Evolutionary conservation across 2,113 vertebrate species (phyloP), one percentile per base, ranked within the genome.

Genomic region (Columba livia): DNA sequence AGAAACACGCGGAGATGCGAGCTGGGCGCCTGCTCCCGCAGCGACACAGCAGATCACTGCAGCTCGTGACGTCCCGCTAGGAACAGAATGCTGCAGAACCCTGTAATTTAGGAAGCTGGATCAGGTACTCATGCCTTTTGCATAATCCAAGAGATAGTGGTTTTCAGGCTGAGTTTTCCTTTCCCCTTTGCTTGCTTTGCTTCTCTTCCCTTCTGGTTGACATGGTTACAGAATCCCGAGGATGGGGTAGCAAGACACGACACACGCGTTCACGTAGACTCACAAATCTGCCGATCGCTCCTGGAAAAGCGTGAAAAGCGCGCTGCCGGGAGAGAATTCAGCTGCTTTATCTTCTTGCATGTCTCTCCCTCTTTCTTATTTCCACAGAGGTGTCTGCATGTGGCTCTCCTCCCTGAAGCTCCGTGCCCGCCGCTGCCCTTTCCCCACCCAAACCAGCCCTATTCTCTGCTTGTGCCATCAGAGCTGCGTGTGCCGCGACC

Each of bases 141-240:
- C 94, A 69, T 88, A 79, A 97, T 90, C 93, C 88, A 78, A 90
- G 48, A 79, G 85, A 88, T 18, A 75, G 73, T 3, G 70, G 71
- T 48, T 94, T 95, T 83, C 79, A 65, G 10, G 15, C 70, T 38
- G 75, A 93, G 53, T 65, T 53, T 86, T 73, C 74, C 71, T 79
- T 66, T n/a, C 23, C 6, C 24, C 47, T 61, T 7, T 1, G 0
- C 54, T 48, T 31, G 29, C 83, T 81, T 53, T n/a, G 79, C 6
- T 16, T 15, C 18, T 13, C 92, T 95, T 95, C 88, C 86, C 67
- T 84, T 53, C 77, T 51, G 89, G 88, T 94, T 96, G 96, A 97
- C 93, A 92, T 94, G 96, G 96, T 97, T 96, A 97, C 95, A 36
- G 89, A 83, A 87, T 89, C 85, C 93, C 40, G 81, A 86, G 66